phyloP scores from a whole-genome alignment of 2,113 vertebrate species.

The Actenoides lindsayi region DNA sequence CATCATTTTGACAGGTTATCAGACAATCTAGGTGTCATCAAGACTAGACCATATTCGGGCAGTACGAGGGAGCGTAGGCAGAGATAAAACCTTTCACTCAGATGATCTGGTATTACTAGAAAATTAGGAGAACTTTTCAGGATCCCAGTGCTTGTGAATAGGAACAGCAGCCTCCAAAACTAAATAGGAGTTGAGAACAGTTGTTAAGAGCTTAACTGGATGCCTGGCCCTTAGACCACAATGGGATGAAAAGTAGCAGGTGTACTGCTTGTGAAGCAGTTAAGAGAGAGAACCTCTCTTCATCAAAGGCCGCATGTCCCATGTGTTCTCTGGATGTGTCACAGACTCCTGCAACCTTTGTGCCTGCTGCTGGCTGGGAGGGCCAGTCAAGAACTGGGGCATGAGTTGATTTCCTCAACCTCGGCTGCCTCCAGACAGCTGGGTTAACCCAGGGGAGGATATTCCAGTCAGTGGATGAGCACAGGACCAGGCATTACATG shows the following conservation, averaged over 20 bases:
- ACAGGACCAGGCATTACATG: rapidly evolving
- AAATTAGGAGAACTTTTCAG: neutral
- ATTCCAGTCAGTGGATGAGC: neutral
- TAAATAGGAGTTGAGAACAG: neutral
- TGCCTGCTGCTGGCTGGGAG: neutral
- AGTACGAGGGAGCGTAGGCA: neutral
- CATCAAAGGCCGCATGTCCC: rapidly evolving
- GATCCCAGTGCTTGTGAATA: neutral
- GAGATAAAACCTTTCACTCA: neutral
- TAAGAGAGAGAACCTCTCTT: neutral
- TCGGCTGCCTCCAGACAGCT: rapidly evolving
- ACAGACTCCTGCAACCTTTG: neutral
- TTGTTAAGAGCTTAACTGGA: neutral
- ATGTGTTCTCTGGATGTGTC: neutral
- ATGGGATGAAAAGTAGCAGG: too few relatives aligned
- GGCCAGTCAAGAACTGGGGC: neutral
- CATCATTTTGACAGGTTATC: neutral
- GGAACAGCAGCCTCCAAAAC: neutral
- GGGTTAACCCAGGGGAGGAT: too few relatives aligned
- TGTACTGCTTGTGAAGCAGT: neutral
- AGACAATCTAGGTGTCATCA: neutral
- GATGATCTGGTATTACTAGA: neutral
- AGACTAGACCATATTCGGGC: neutral
- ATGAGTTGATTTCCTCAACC: neutral
- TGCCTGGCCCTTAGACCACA: neutral